Percentiles rank a stretch among this genome's conserved stretches.
These are phyloP conservation scores for Chaetura pelagica DNA, from an alignment of 2,113 vertebrate species.

Conservation along the genomic window DNA sequence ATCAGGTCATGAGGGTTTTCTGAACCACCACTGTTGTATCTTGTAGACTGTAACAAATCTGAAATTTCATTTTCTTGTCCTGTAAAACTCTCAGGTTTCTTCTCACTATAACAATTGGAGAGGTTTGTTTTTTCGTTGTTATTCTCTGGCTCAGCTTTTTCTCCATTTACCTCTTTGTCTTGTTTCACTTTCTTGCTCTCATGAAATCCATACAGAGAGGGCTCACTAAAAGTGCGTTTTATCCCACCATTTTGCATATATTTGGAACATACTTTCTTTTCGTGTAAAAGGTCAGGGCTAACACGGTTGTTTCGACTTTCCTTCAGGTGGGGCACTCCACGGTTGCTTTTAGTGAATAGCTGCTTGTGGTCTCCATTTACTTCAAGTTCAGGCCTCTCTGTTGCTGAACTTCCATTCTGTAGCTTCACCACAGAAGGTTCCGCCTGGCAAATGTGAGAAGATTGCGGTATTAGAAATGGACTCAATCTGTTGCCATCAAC, in stretches of 20 bases:
- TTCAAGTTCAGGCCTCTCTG: conserved; percentile 77
- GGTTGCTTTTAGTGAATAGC: conserved; percentile 77
- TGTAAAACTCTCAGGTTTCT: conserved; percentile 43
- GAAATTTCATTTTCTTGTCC: conserved; percentile 71
- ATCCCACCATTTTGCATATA: conserved; percentile 88
- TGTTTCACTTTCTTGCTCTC: conserved; percentile 85
- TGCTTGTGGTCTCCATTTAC: conserved; percentile 83
- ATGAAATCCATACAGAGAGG: conserved; percentile 78
- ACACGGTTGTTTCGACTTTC: conserved; percentile 76
- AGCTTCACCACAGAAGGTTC: conserved; percentile 80
- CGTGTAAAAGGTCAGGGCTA: conserved; percentile 77
- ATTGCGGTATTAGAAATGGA: conserved; percentile 81
- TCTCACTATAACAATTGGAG: conserved; percentile 67
- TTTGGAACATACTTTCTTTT: conserved; percentile 76
- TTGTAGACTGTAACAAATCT: conserved; percentile 70
- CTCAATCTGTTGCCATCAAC: conserved; percentile 91
- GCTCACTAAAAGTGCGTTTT: conserved; percentile 84
- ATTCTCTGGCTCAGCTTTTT: conserved; percentile 65
- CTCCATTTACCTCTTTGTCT: conserved; percentile 81
- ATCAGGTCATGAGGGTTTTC: conserved; percentile 65
- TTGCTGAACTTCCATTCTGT: conserved; percentile 86
- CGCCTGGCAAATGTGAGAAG: conserved; percentile 78
- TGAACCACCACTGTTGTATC: conserved; percentile 72
- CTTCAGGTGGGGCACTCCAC: conserved; percentile 77
- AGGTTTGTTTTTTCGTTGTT: conserved; percentile 56